Conservation (phyloP, 2,888 invertebrate species). For the Chalcis sispes region DNA sequence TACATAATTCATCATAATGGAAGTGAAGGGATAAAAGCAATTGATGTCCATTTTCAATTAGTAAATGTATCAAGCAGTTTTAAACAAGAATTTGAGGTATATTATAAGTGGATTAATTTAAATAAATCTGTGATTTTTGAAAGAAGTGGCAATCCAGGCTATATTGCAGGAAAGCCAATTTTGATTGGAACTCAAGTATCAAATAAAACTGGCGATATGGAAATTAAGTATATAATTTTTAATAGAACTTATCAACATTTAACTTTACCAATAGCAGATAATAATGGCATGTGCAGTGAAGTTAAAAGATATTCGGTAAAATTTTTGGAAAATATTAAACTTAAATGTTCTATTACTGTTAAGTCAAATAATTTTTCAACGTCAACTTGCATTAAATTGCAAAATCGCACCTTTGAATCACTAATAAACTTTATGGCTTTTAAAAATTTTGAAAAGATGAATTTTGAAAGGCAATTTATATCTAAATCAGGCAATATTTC, state of each 20-base stretch:
- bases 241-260: slow-evolving; percentile 67
- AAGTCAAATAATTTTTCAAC: slow-evolving; percentile 67
- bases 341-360: slow-evolving; percentile 66
- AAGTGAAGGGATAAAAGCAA: slow-evolving; percentile 75
- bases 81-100: slow-evolving; percentile 69
- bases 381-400: slow-evolving; percentile 68
- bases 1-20: slow-evolving; percentile 77
- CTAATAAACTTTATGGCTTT: slow-evolving; percentile 66
- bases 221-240: slow-evolving; percentile 61
- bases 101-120: slow-evolving; percentile 66
- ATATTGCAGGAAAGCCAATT: slow-evolving; percentile 82
- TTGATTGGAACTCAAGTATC: slow-evolving; percentile 75
- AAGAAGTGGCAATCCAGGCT: slow-evolving; percentile 88
- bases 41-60: slow-evolving; percentile 74
- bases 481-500: slow-evolving; percentile 78
- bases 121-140: slow-evolving; percentile 63
- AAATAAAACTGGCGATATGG: slow-evolving; percentile 62
- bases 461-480: slow-evolving; percentile 69
- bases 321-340: slow-evolving; percentile 71
- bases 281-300: slow-evolving; percentile 66
- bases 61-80: slow-evolving; percentile 69
- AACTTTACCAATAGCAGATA: slow-evolving; percentile 67
- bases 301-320: slow-evolving; percentile 64
- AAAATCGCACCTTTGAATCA: slow-evolving; percentile 68
- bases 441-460: slow-evolving; percentile 57